These are phyloP conservation scores for Eristalinus aeneus DNA, from an alignment of 2,888 invertebrate genomes.

Conservation along the genomic window DNA sequence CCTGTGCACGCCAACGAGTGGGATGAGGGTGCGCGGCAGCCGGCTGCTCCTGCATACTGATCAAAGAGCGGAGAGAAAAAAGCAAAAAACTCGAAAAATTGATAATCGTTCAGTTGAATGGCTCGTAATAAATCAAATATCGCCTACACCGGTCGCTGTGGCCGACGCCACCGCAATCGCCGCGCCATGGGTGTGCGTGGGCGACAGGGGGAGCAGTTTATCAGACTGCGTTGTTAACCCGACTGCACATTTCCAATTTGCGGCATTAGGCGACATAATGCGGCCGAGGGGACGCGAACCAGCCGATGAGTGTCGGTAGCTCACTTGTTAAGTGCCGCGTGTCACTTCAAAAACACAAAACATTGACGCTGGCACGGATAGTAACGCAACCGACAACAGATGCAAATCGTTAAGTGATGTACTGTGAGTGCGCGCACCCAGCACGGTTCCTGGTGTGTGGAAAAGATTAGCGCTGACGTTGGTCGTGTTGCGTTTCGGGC, in stretches of 20 bases:
- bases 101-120: constrained; percentile 62
- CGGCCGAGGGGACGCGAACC: not conserved
- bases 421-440: not conserved
- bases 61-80: constrained; percentile 9
- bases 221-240: constrained; percentile 48
- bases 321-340: constrained; percentile 68
- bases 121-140: constrained; percentile 69
- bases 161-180: constrained; percentile 21
- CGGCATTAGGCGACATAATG: constrained; percentile 54
- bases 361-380: constrained; percentile 21
- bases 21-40: constrained; percentile 1
- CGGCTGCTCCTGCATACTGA: constrained; percentile 57
- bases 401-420: constrained; percentile 57
- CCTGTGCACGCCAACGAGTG: constrained; percentile 51
- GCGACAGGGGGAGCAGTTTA: constrained; percentile 23
- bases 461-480: not conserved
- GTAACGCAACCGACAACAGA: constrained; percentile 21
- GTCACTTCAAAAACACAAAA: constrained; percentile 63
- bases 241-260: constrained; percentile 62
- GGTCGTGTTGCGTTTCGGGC: not conserved
- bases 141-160: constrained; percentile 60
- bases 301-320: constrained; percentile 51
- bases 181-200: constrained; percentile 10
- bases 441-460: not conserved
- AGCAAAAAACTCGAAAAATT: constrained; percentile 9